These are phyloP conservation scores for Nymphicus hollandicus DNA, from an alignment of 2,113 vertebrate species.

Conservation along the genomic window DNA sequence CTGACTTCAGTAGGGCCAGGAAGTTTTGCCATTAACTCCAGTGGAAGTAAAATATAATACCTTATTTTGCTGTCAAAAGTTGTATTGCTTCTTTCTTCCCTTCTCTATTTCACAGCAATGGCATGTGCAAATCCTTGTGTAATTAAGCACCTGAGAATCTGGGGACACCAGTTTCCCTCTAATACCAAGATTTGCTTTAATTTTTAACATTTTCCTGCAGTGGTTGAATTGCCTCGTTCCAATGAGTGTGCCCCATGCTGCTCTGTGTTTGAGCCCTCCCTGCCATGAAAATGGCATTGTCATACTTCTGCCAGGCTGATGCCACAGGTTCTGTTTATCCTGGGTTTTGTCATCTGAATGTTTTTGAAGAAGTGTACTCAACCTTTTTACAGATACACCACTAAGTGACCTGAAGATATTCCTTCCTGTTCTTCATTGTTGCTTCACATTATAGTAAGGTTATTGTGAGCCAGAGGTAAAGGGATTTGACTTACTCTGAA, in stretches of 20 bases:
- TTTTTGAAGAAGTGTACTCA: neutral
- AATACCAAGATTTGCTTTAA: neutral
- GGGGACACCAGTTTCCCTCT: neutral
- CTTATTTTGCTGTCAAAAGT: slow-evolving; percentile 34
- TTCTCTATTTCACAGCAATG: neutral
- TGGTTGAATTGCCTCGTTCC: neutral
- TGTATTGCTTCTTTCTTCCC: slow-evolving; percentile 6
- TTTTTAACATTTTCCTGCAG: neutral
- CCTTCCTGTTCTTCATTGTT: neutral
- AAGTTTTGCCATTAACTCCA: neutral
- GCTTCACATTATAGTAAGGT: neutral
- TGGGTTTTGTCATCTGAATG: neutral
- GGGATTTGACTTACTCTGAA: neutral
- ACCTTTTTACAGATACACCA: neutral
- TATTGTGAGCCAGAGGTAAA: neutral
- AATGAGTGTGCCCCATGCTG: accelerated
- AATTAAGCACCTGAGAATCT: neutral
- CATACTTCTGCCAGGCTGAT: neutral
- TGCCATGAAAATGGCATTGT: accelerated
- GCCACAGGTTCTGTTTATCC: neutral
- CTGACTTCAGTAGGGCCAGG: neutral
- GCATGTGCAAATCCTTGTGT: neutral
- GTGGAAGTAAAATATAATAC: slow-evolving; percentile 33
- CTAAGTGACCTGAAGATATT: neutral
- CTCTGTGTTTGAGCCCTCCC: neutral